A percentile compares a stretch with the other conserved stretches of the same genome.
These are phyloP conservation scores for Eulemur rubriventer DNA, from an alignment of 2,797 vertebrate genomes.

Conservation along the genomic window DNA sequence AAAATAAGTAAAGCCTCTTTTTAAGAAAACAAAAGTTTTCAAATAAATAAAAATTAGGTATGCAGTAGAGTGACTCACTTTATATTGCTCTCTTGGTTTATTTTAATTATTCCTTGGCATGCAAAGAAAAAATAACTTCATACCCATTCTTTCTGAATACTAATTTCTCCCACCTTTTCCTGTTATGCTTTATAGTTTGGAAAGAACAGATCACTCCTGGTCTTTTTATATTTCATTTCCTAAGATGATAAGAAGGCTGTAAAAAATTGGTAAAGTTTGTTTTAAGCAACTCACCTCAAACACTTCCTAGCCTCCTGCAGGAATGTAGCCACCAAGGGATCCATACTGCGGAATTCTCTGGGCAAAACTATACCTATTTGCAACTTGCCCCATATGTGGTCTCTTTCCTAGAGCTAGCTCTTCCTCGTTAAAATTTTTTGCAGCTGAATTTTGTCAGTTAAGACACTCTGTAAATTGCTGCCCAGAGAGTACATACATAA, in stretches of 20 bases:
- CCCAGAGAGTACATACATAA: background rate
- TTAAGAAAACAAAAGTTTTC: conserved; percentile 45
- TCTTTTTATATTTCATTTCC: background rate
- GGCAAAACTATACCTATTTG: background rate
- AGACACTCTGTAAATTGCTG: background rate
- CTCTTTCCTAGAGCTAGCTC: background rate
- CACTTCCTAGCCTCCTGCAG: background rate
- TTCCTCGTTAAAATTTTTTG: background rate
- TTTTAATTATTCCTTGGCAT: conserved; percentile 55
- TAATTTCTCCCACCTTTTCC: conserved; percentile 25
- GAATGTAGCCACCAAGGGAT: background rate
- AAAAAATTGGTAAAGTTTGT: background rate
- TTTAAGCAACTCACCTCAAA: background rate
- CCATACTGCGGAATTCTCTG: background rate
- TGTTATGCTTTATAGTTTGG: background rate
- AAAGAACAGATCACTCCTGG: background rate
- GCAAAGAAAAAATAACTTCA: background rate
- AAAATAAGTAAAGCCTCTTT: conserved; percentile 31
- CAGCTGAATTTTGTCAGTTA: background rate
- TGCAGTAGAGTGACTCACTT: conserved; percentile 49
- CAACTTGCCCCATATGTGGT: background rate
- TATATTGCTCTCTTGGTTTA: conserved; percentile 49
- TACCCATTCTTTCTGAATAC: conserved; percentile 11
- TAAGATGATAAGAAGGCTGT: background rate
- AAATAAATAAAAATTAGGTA: conserved; percentile 32